Percentiles rank a stretch among this genome's conserved stretches.
phyloP scores from a whole-genome alignment of 2,113 vertebrate species.

The Ariopsis seemanni region DNA sequence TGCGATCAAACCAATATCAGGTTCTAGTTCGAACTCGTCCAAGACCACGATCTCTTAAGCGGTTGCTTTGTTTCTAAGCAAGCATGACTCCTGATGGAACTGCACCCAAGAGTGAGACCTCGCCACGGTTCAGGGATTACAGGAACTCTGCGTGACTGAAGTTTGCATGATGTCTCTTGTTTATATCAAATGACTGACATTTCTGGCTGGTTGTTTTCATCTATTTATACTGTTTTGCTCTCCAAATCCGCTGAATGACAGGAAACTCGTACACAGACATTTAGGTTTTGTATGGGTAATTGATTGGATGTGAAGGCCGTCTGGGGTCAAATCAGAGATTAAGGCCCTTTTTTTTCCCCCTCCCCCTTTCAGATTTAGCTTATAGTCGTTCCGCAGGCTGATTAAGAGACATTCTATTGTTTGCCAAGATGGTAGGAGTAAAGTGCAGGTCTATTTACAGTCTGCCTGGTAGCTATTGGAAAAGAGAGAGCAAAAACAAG shows the following conservation, averaged over 20 bases:
- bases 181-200: not conserved
- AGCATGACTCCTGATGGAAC: too few relatives aligned
- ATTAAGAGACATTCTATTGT: constrained; percentile 9
- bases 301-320: not conserved
- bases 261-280: not conserved
- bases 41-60: too few relatives aligned
- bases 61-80: too few relatives aligned
- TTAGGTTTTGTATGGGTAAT: not conserved
- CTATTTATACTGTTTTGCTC: not conserved
- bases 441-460: constrained; percentile 71
- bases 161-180: not conserved
- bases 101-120: too few relatives aligned
- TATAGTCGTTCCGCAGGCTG: not conserved
- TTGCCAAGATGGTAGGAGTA: constrained; percentile 48
- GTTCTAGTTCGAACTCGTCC: too few relatives aligned
- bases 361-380: not conserved
- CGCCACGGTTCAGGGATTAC: too few relatives aligned
- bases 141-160: not conserved
- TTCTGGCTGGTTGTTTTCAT: not conserved
- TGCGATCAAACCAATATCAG: too few relatives aligned
- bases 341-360: not conserved
- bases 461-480: constrained; percentile 49
- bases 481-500: constrained; percentile 26
- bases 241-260: not conserved
- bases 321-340: not conserved